Evolutionary conservation across 1,140 invertebrate species (phyloP).

Genomic region (Chionoecetes opilio): DNA sequence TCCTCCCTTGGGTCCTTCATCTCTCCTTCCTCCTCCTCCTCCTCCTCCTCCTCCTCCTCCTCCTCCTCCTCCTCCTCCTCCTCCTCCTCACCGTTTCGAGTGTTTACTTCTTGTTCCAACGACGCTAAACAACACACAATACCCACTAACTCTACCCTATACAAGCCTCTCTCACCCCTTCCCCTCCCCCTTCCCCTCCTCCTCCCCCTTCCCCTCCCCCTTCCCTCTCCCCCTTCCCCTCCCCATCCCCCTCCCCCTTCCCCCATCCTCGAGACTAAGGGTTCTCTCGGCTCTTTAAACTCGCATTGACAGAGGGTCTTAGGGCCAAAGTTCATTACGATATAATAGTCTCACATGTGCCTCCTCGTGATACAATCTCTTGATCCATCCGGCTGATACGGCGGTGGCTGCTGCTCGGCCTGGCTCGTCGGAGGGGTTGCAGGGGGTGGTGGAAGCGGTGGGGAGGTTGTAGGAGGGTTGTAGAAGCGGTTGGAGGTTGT

Average conservation of each 20-base stretch:
- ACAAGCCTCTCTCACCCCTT: not conserved
- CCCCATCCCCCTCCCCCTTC: too few relatives aligned
- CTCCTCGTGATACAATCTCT: slow-evolving; percentile 58
- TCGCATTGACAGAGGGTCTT: slow-evolving; percentile 71
- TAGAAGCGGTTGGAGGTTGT: too few relatives aligned
- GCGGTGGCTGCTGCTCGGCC: not conserved
- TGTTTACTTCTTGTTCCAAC: slow-evolving; percentile 58
- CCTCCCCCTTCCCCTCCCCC: not conserved
- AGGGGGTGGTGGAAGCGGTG: not conserved
- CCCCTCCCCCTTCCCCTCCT: not conserved
- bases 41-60: not conserved
- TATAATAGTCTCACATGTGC: slow-evolving; percentile 76
- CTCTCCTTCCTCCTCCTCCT: not conserved
- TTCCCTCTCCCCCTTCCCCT: not conserved
- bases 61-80: not conserved
- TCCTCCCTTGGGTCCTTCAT: slow-evolving; percentile 34
- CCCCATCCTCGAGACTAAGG: not conserved
- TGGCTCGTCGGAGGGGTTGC: not conserved
- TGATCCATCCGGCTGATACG: slow-evolving; percentile 57
- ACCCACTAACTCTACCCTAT: slow-evolving; percentile 63
- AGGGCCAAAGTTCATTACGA: slow-evolving; percentile 75
- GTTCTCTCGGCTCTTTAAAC: slow-evolving; percentile 69
- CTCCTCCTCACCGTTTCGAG: not conserved
- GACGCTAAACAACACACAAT: slow-evolving; percentile 72
- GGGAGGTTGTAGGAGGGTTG: not conserved